A percentile compares a stretch with the other conserved stretches of the same genome.
phyloP scores from a whole-genome alignment of 2,888 invertebrate genomes.

The Tetranychus truncatus region DNA sequence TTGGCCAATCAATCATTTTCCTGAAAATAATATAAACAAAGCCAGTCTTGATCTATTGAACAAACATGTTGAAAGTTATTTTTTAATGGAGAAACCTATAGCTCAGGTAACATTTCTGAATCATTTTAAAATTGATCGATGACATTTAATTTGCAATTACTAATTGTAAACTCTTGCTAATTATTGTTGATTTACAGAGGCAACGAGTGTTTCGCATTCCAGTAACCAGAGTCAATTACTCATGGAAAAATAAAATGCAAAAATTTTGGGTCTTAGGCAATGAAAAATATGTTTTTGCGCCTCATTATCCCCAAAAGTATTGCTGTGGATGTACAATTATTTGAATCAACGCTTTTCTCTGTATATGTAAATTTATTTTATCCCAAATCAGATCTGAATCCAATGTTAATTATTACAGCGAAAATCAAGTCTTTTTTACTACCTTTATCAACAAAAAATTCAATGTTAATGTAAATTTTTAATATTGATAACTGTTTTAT shows the following conservation, averaged over 20 bases:
- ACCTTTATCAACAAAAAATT: too few species aligned
- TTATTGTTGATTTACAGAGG: slow-evolving; percentile 28
- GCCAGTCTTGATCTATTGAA: slow-evolving; percentile 37
- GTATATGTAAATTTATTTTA: too few species aligned
- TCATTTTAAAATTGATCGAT: background rate
- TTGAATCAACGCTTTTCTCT: background rate
- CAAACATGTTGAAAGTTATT: slow-evolving; percentile 33
- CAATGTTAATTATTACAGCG: too few species aligned
- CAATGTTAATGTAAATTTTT: too few species aligned
- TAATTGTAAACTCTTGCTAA: background rate
- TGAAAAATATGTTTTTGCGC: slow-evolving; percentile 32
- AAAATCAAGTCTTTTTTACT: too few species aligned
- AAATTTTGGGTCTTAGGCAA: slow-evolving; percentile 33
- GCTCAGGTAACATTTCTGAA: slow-evolving; percentile 33
- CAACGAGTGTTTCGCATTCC: slow-evolving; percentile 33
- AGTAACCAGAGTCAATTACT: slow-evolving; percentile 32
- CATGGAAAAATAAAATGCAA: slow-evolving; percentile 29
- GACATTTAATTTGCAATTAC: background rate
- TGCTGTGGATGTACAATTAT: slow-evolving; percentile 30
- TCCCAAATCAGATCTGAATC: too few species aligned
- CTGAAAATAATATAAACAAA: slow-evolving; percentile 36
- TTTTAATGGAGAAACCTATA: slow-evolving; percentile 34
- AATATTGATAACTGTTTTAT: too few species aligned
- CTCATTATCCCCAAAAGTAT: slow-evolving; percentile 33
- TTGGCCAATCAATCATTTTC: slow-evolving; percentile 36